Base-by-base conservation (phyloP, 53 echinoderm and acorn worm genomes). In the Apostichopus leukothele region DNA sequence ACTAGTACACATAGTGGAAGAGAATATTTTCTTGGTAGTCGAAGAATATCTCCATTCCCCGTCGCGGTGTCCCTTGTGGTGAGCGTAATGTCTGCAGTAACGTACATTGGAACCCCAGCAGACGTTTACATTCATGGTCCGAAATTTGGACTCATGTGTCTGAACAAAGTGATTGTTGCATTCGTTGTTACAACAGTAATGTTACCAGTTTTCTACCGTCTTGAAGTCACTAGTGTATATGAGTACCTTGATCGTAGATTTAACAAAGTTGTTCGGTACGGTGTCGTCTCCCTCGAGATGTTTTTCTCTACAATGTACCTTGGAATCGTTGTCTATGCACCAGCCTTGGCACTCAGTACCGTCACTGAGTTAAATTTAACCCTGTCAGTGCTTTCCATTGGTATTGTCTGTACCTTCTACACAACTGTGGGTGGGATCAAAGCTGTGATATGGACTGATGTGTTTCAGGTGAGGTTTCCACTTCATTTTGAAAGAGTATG, bases 61-160 rank as follows among this genome's bases (percentile, higher is more conserved):
- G 86, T 86, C 1, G 86, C 86, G 6, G 86, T 68, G 16, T 86
- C 86, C 51, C 86, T 86, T 21, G 67, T 86, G 9, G 86, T 86
- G 18, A 86, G 86, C 86, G 71, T 86, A 0, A 86, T 86, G 86
- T 86, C 86, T 1, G 86, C 86, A 13, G 71, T 86, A 4, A 86
- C 86, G 13, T 86, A 86, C 27, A 60, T 86, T 14, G 86, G 86
- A 51, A 86, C 86, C 61, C 86, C 86, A 50, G 86, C 63, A n/a
- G 86, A 86, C 13, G 86, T 86, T 61, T 86, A 86, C 86, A 86
- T 86, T 23, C 86, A 86, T 86, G 86, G 86, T 6, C 86, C 86
- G 9, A 66, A 67, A 68, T 86, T 67, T 61, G 86, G 66, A 22
- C 67, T 86, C 39, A 86, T 86, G 86, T 86, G 86, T 66, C 18